phyloP scores from a whole-genome alignment of 2,113 vertebrate genomes.

The Elephantulus edwardii region DNA sequence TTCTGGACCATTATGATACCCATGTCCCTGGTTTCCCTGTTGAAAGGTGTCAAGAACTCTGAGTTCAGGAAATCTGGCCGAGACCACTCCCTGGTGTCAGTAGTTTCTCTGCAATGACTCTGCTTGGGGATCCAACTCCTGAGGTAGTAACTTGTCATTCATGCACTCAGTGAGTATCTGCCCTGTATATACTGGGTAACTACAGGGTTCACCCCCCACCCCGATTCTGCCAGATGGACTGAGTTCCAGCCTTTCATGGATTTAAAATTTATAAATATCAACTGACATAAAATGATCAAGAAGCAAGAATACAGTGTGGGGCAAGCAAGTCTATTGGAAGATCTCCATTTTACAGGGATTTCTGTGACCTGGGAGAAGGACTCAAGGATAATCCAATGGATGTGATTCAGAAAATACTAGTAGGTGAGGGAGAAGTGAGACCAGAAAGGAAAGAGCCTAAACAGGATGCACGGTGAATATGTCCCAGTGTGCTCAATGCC shows the following conservation, averaged over 20 bases:
- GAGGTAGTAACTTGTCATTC: not conserved
- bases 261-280: not conserved
- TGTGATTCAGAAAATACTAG: not conserved
- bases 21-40: not conserved
- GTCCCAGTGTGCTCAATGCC: fast-evolving
- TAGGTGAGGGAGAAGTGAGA: not conserved
- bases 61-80: not conserved
- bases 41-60: not conserved
- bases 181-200: not conserved
- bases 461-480: no score
- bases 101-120: not conserved
- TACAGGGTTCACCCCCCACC: no score
- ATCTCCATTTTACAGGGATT: not conserved
- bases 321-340: not conserved
- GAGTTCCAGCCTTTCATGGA: not conserved
- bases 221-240: not conserved
- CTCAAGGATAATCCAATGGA: not conserved
- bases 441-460: not conserved
- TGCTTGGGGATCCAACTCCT: not conserved
- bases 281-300: fast-evolving
- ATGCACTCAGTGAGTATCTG: not conserved
- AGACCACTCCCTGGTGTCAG: not conserved
- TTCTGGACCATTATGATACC: not conserved
- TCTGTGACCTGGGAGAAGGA: not conserved
- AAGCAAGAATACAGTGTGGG: fast-evolving